Evolutionary conservation across 2,888 invertebrate species (phyloP), one percentile per base, ranked within the genome.

Genomic region (Chaitophorus viminalis): DNA sequence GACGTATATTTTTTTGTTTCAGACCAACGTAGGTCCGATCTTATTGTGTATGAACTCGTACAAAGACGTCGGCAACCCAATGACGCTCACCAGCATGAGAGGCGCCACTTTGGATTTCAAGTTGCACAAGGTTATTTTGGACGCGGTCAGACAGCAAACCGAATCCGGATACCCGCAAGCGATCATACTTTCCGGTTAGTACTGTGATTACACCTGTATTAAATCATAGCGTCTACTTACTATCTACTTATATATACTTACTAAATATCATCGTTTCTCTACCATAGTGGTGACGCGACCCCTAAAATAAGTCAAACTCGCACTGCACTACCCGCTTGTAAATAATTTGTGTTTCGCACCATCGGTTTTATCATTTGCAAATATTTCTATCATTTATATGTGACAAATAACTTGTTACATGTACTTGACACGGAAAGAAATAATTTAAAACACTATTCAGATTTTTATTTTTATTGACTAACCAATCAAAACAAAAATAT

Each of bases 81-180:
- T 97, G 91, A 97, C 97, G 89, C 93, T 97, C 91, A 94, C 95
- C 91, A 95, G 95, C 90, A 95, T 96, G 90, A 93, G 96, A 91
- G 93, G 94, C 75, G 93, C 96, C 91, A 93, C 95, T 31, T 92
- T 95, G 90, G 94, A 96, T 90, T 94, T 95, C n/a, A 96, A 97
- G 92, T 93, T 98, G 90, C 95, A 96, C 91, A 95, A 95, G 91
- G 96, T 98, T 87, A 97, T 98, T 88, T 95, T 96, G 92, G 97
- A 97, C 93, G 97, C 97, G 79, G 96, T 98, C 90, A 93, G 97
- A 89, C 97, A 97, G 92, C 97, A 98, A 92, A 96, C 96, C 88
- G 98, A 98, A 93, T 97, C 97, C 90, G 98, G 98, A 90, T 98
- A 97, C 92, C 98, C 98, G 88, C 98, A 98, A 92, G 97, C 98